Evolutionary conservation across 2,113 vertebrate genomes (phyloP).

Genomic region (Platanista minor): DNA sequence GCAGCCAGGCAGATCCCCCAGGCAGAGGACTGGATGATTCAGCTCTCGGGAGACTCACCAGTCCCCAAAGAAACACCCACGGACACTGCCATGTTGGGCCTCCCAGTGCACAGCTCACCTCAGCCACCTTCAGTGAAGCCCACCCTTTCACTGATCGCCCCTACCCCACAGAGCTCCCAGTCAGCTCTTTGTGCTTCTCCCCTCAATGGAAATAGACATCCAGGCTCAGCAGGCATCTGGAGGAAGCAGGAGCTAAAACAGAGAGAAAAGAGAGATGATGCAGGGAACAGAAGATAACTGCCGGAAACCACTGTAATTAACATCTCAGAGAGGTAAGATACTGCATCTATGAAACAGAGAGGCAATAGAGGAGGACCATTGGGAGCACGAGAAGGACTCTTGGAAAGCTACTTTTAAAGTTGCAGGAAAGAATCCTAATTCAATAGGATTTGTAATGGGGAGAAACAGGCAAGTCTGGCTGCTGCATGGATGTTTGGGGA

Average conservation of each 20-base stretch:
- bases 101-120: not conserved
- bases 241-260: not conserved
- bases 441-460: not conserved
- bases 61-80: not conserved
- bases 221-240: not conserved
- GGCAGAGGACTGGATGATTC: not conserved
- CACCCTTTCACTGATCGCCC: not conserved
- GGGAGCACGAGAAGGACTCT: not conserved
- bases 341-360: not conserved
- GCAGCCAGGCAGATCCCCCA: not conserved
- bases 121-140: not conserved
- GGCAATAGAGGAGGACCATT: not conserved
- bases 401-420: not conserved
- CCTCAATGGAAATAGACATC: not conserved
- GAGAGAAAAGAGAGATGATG: not conserved
- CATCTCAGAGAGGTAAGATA: not conserved
- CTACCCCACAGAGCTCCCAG: not conserved
- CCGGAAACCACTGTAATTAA: not conserved
- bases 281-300: conserved; percentile 6
- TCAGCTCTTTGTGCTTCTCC: not conserved
- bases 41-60: not conserved
- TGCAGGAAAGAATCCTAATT: not conserved
- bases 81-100: not conserved
- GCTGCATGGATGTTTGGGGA: not conserved
- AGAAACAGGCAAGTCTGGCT: not conserved